Conservation (phyloP, 2,797 vertebrate genomes). For the Siniperca scherzeri region DNA sequence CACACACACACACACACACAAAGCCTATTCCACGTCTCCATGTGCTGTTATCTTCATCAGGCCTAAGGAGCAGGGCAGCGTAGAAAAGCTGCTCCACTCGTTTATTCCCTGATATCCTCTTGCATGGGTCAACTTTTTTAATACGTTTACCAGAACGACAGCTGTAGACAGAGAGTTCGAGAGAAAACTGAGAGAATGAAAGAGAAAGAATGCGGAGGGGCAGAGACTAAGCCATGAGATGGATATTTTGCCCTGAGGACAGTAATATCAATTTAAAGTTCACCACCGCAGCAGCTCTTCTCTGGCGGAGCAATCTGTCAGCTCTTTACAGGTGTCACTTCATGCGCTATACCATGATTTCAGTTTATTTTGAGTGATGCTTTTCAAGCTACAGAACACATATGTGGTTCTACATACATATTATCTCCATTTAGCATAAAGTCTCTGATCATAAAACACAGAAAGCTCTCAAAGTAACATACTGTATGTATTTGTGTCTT, state of each 20-base stretch:
- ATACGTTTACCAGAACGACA: conserved; percentile 38
- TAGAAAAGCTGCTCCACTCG: conserved; percentile 36
- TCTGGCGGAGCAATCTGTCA: neutral
- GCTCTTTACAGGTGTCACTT: conserved; percentile 35
- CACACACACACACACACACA: conserved; percentile 17
- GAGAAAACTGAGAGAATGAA: conserved; percentile 34
- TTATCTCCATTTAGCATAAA: conserved; percentile 8
- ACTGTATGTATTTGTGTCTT: conserved; percentile 22
- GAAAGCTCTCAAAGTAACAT: conserved; percentile 12
- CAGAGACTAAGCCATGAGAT: conserved; percentile 42
- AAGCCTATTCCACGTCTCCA: conserved; percentile 17
- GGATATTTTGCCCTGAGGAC: conserved; percentile 58
- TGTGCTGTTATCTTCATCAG: conserved; percentile 70
- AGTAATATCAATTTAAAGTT: conserved; percentile 70
- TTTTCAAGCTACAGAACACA: conserved; percentile 23
- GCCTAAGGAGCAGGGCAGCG: conserved; percentile 50
- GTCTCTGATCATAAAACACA: conserved; percentile 28
- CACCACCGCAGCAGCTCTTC: conserved; percentile 36
- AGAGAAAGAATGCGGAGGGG: conserved; percentile 20
- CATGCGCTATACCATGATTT: conserved; percentile 3
- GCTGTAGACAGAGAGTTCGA: conserved; percentile 39
- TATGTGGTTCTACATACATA: neutral
- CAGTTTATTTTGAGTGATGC: conserved; percentile 10
- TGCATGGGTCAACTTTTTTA: conserved; percentile 55
- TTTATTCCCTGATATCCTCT: conserved; percentile 49